Evolutionary conservation across 2,113 vertebrate species (phyloP), one percentile per base, ranked within the genome.

Genomic region (Rhineura floridana): DNA sequence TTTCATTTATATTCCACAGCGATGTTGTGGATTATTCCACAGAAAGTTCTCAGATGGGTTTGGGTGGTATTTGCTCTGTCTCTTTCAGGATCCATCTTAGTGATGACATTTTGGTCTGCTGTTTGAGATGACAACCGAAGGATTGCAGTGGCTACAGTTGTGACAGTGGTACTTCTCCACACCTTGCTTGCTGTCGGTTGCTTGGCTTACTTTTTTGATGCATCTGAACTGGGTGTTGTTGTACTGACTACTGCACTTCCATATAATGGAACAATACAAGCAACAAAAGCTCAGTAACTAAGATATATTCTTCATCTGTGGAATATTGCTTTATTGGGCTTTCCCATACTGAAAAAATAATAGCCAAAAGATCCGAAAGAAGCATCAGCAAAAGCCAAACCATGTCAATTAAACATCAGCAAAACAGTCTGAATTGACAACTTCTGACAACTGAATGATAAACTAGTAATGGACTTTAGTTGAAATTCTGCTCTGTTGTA

Each of bases 31-130:
- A 98, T 98, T 87, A 94, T 99, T 83, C 98, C 98, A 0, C 96
- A 91, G 85, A 97, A 97, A 79, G 95, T 95, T 70, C 94, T 99
- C 86, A 97, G 97, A 86, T 99, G 99, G 99, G 95, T 97, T 84
- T 96, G 98, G 73, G 92, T 99, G 84, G 76, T 94, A 63, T 94
- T 98, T 69, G 98, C 98, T 13, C 96, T 99, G 89, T 97, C 97
- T 94, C 96, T 99, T 75, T 99, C 99, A 0, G 98, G 98, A 19
- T 98, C 98, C 0, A 98, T 99, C 83, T 92, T 99, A 95, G 96
- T 97, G 72, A 96, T 99, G 97, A 99, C 99, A 0, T 98, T 99
- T 90, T 99, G 98, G 98, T 98, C 99, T 0, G 98, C 98, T 0
- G 97, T 99, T 79, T 96, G 98, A 3, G 98, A 99, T 3, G 98